Evolutionary conservation across 1,140 invertebrate genomes (phyloP), one percentile per base, ranked within the genome.

Genomic region (Bombus polaris): DNA sequence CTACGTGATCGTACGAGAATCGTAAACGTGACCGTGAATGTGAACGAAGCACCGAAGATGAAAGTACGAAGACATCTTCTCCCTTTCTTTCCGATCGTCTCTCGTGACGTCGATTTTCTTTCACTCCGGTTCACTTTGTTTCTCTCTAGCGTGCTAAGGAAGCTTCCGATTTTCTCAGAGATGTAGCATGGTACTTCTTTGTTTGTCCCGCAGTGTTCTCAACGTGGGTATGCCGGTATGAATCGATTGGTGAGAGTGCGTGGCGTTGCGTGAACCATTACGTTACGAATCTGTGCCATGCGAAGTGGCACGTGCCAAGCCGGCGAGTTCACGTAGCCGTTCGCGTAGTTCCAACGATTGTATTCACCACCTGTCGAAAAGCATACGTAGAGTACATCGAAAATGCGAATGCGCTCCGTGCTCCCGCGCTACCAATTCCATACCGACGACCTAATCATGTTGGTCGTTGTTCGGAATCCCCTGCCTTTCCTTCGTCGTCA

Each of bases 301-400:
- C 93, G 94, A 89, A 94, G 94, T 81, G 94, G 94, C 93, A 95
- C 93, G 91, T 95, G 95, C 94, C 95, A 95, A 93, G 94, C 95
- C 85, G 95, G 95, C 81, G 94, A 95, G 88, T 95, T 95, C 93
- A 94, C 94, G 89, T 93, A 95, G 90, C 94, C 95, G 91, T 95
- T 95, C 85, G 94, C 91, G 92, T 95, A 95, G 94, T 92, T 94
- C 94, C 94, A 95, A 89, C 94, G 94, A 90, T 94, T 93, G 92
- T 94, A 92, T 93, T 95, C 94, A 94, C 94, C 95, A 95, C 95
- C 95, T 95, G 95, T 94, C 94, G 93, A 95, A 92, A 95, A 94
- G 93, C 89, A 94, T 90, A 90, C 70, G 89, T 90, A 90, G 81
- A 90, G 88, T 88, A 88, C 66, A 88, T 74, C 66, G 81, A 28